Percentiles rank a stretch among this genome's conserved stretches.
Conservation (phyloP, 1,140 invertebrate species). For the Leptoteleia sp. region DNA sequence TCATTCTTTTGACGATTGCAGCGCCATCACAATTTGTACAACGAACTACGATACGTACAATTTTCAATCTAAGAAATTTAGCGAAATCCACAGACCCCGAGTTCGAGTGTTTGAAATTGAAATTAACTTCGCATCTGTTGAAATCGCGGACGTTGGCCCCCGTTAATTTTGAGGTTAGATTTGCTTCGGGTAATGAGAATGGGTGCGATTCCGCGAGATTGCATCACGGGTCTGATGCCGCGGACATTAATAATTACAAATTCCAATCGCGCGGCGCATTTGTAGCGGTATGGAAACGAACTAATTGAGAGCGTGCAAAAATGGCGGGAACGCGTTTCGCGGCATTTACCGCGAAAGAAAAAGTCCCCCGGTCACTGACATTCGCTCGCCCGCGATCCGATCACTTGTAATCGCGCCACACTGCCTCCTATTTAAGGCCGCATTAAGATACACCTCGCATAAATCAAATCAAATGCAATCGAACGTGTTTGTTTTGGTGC, state of each 20-base stretch:
- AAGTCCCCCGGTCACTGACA: constrained; percentile 44
- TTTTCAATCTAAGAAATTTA: too few relatives aligned
- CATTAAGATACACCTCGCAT: constrained; percentile 21
- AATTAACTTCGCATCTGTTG: too few relatives aligned
- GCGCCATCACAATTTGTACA: too few relatives aligned
- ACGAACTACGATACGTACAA: too few relatives aligned
- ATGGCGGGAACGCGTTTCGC: constrained; percentile 30
- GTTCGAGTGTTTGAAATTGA: too few relatives aligned
- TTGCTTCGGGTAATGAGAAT: too few relatives aligned
- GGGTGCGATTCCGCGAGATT: neutral
- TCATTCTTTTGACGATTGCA: too few relatives aligned
- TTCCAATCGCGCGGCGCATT: constrained; percentile 12
- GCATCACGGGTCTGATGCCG: neutral
- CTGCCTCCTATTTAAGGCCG: constrained; percentile 30
- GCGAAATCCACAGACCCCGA: too few relatives aligned
- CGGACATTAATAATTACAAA: constrained; percentile 14
- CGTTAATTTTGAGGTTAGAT: too few relatives aligned
- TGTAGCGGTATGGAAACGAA: constrained; percentile 15
- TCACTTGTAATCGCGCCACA: constrained; percentile 25
- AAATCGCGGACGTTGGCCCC: too few relatives aligned
- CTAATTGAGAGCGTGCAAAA: constrained; percentile 28
- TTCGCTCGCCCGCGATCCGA: constrained; percentile 37
- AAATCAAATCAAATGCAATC: constrained; percentile 34
- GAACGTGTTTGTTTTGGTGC: constrained; percentile 37
- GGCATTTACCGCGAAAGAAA: constrained; percentile 45